Base-by-base conservation (phyloP, 1,140 invertebrate genomes). In the Macrobrachium nipponense region DNA sequence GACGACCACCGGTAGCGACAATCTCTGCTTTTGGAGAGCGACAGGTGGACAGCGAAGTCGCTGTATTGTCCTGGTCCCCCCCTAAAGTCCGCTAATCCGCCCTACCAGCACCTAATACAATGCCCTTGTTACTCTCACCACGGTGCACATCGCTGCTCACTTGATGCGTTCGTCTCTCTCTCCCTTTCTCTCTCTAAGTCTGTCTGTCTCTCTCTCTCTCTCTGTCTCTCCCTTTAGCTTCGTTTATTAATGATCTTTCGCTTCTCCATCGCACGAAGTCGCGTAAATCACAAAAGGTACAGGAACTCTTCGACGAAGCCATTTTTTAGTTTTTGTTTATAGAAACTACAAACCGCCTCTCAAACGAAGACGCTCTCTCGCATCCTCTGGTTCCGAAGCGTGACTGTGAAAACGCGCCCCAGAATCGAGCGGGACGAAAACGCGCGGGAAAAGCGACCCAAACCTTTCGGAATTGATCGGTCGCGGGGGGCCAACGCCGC, bases 121-220 rank as follows among this genome's bases (percentile, higher is more conserved):
- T 83, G 72, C 72, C 81, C 60, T 59, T 61, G 72, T 83, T 83
- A 83, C 81, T 76, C 75, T 73, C 51, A 59, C 81, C 44, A 43
- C 58, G 27, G 6, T 76, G 61, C 81, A 83, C 81, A 66, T 12
- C n/a, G 72, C 18, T 51, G 20, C 60, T 18, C 59, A 23, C 70
- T 72, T 59, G 12, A 68, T 66, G 58, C 79, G 4, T 23, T 61
- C 62, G 20, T 17, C 18, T 17, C 79, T 68, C 64, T 51, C 44
- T 43, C 44, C 44, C 51, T 61, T 58, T 77, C n/a, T 5, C 43
- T 10, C 17, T 7, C 15, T n/a, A n/a, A n/a, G n/a, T n/a, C n/a
- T n/a, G n/a, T 23, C 11, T 27, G 14, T 11, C 44, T 66, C 6
- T 18, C 43, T 66, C 36, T 51, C 72, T 44, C 43, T 44, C 36